Conservation (phyloP, 2,113 vertebrate genomes). For the Lamprologus sp. region DNA sequence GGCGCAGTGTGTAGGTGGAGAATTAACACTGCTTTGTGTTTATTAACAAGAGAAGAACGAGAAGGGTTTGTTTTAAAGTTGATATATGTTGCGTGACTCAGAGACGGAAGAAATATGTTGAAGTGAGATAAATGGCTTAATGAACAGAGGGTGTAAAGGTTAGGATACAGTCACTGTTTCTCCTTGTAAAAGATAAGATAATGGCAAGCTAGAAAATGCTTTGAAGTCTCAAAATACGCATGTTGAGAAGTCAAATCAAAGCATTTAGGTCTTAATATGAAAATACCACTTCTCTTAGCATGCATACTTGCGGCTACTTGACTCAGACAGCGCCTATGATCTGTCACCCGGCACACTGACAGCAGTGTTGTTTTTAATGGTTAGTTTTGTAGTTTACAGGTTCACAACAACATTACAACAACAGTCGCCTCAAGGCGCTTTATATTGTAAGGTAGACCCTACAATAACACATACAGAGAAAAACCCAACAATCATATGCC, state of each 20-base stretch:
- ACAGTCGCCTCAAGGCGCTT: not conserved
- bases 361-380: not conserved
- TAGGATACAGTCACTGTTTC: not conserved
- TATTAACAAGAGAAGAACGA: not conserved
- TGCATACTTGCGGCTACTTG: not conserved
- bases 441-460: not conserved
- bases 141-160: not conserved
- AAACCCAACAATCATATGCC: not conserved
- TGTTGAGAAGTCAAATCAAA: not conserved
- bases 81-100: not conserved
- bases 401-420: not conserved
- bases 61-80: not conserved
- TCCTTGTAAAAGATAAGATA: not conserved
- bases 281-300: not conserved
- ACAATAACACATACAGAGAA: not conserved
- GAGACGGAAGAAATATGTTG: not conserved
- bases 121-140: not conserved
- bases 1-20: not conserved
- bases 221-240: not conserved
- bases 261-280: not conserved
- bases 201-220: not conserved
- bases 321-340: not conserved
- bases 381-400: not conserved
- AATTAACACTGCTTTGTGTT: not conserved
- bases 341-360: not conserved